Evolutionary conservation across 2,888 invertebrate genomes (phyloP).

Genomic region (Ectemnius lituratus): DNA sequence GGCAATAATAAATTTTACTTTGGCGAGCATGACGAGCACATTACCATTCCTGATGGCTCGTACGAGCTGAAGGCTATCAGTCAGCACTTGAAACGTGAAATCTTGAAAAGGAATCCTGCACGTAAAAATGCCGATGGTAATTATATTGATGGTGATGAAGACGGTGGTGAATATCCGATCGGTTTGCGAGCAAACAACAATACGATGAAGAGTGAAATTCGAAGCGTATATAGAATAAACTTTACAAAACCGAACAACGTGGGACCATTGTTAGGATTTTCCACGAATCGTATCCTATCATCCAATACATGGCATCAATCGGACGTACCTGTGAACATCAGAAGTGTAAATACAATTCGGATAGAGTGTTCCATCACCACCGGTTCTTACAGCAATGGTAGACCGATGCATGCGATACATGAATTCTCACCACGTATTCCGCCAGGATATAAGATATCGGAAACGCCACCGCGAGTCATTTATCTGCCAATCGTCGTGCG

Average conservation of each 20-base stretch:
- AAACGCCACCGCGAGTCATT: background rate
- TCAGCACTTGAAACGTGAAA: background rate
- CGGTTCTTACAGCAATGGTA: background rate
- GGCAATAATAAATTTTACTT: constrained; percentile 8
- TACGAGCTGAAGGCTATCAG: background rate
- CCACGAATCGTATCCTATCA: background rate
- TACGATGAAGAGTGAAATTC: constrained; percentile 11
- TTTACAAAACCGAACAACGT: background rate
- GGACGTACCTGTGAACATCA: background rate
- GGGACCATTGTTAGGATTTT: background rate
- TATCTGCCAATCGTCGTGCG: background rate
- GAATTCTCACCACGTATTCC: background rate
- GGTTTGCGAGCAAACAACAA: constrained; percentile 2
- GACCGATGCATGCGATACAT: background rate
- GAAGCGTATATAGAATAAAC: background rate
- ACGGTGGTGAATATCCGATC: background rate
- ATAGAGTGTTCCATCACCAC: background rate
- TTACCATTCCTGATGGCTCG: background rate
- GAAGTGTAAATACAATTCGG: background rate
- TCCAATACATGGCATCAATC: constrained; percentile 4
- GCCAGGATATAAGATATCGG: constrained; percentile 12
- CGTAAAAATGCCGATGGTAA: background rate
- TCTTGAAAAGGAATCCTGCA: background rate
- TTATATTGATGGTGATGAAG: background rate
- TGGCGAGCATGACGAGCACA: background rate